phyloP scores from a whole-genome alignment of 2,797 vertebrate species.

The Okamejei kenojei region DNA sequence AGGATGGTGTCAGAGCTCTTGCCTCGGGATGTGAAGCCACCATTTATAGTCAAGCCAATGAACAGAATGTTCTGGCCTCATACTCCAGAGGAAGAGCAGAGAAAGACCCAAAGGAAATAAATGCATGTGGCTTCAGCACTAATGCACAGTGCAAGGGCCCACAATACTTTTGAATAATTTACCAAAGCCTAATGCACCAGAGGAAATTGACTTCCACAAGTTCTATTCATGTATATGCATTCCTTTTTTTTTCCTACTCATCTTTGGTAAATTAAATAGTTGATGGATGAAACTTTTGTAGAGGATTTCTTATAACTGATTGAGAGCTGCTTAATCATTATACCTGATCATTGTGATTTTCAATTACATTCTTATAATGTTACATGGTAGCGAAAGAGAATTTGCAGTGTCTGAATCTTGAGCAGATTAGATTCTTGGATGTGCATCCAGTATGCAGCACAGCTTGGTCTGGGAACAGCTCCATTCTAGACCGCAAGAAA shows the following conservation, averaged over 20 bases:
- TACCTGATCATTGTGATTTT: not conserved
- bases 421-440: not conserved
- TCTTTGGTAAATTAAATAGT: not conserved
- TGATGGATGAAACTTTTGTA: not conserved
- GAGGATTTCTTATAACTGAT: not conserved
- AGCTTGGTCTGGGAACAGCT: too few species aligned
- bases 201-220: not conserved
- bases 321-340: not conserved
- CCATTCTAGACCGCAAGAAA: too few species aligned
- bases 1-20: not conserved
- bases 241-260: not conserved
- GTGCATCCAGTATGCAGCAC: not conserved
- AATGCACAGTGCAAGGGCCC: not conserved
- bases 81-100: not conserved
- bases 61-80: not conserved
- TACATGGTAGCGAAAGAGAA: not conserved
- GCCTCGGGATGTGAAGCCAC: not conserved
- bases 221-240: not conserved
- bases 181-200: not conserved
- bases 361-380: not conserved
- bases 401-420: not conserved
- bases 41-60: not conserved
- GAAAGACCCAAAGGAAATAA: not conserved
- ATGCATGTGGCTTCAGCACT: not conserved
- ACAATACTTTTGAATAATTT: not conserved